phyloP scores from a whole-genome alignment of 2,113 vertebrate genomes.

The Rafetus swinhoei region DNA sequence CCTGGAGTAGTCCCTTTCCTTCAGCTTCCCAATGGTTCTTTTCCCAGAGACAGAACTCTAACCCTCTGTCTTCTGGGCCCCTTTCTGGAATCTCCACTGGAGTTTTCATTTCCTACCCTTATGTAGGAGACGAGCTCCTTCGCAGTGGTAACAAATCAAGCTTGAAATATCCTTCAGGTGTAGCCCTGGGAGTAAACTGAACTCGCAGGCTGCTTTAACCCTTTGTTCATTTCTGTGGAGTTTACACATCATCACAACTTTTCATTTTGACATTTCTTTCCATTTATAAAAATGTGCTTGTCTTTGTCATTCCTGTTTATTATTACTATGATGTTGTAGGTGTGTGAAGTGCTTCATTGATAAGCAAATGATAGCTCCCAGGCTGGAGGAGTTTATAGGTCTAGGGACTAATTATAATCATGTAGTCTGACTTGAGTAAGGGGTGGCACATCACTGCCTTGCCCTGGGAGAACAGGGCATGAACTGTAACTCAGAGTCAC shows the following conservation, averaged over 20 bases:
- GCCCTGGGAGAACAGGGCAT: not conserved
- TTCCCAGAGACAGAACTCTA: not conserved
- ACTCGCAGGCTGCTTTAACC: too few species aligned
- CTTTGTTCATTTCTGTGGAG: too few species aligned
- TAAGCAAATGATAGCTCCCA: not conserved
- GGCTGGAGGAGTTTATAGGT: not conserved
- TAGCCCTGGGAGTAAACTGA: too few species aligned
- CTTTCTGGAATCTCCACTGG: too few species aligned
- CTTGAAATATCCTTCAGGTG: too few species aligned
- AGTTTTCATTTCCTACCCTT: too few species aligned
- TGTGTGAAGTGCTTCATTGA: not conserved
- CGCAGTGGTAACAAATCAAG: too few species aligned
- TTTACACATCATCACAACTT: too few species aligned
- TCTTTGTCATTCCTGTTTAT: not conserved
- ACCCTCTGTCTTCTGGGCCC: too few species aligned
- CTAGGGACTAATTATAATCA: not conserved
- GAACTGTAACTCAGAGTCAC: accelerated
- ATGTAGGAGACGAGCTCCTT: too few species aligned
- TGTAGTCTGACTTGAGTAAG: not conserved
- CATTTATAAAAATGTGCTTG: not conserved
- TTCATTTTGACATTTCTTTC: too few species aligned
- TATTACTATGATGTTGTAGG: not conserved
- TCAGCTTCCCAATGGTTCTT: not conserved
- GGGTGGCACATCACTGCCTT: not conserved
- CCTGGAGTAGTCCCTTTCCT: not conserved